Base-by-base conservation (phyloP, 2,888 invertebrate genomes). In the Stenichneumon culpator region DNA sequence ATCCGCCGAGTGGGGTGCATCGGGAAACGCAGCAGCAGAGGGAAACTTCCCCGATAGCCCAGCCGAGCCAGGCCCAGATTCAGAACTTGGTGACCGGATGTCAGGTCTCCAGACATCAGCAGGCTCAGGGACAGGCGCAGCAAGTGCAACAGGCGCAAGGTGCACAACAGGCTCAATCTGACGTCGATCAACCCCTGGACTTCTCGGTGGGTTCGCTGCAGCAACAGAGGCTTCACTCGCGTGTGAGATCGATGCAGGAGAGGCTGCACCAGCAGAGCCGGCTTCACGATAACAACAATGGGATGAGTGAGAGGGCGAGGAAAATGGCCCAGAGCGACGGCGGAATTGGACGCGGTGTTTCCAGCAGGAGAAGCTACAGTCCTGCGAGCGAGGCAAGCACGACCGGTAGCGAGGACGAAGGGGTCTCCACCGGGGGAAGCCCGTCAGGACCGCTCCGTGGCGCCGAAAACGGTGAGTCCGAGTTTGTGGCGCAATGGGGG, bases 191-290 rank as follows among this genome's bases (percentile, higher is more conserved):
- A 94, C 97, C 97, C 89, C 95, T 97, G 91, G 97, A 97, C 95
- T 97, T 97, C 94, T 97, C 97, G 93, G 96, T 96, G 95, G 95
- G 95, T 86, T 95, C 95, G 85, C 94, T 95, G 87, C 93, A 94
- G 73, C 94, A 94, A 82, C 93, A 92, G 60, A 90, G 91, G 89
- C 86, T 92, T 80, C 91, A 92, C 54, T 87, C 91, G 44, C 88
- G 91, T 50, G 88, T 87, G 19, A 91, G 92, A 86, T 92, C 88
- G 82, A 89, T 91, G 79, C 90, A 92, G 70, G 93, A 93, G 82
- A 90, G 92, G 81, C 87, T 93, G 4, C 90, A 90, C 28, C 82
- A 83, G 39, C 80, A 83, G 25, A 84, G 79, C 39, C 88, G 89
- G 39, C 88, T 90, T 77, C 91, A 91, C 86, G 92, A 93, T 84